A percentile compares a stretch with the other conserved stretches of the same genome.
phyloP scores from a whole-genome alignment of 1,140 invertebrate species.

The Pseudoatta argentina region DNA sequence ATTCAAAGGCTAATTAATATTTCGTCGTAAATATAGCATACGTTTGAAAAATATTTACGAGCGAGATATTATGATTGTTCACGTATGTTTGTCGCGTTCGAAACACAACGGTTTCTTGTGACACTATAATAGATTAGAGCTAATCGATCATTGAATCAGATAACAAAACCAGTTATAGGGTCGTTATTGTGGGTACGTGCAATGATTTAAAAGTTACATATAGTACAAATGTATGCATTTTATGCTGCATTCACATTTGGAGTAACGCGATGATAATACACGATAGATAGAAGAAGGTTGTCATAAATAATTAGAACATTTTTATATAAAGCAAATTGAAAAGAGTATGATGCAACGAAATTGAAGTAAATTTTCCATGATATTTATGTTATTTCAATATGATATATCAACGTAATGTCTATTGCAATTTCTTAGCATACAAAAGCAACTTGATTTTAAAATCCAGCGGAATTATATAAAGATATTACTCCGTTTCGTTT shows the following conservation, averaged over 20 bases:
- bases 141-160: constrained; percentile 51
- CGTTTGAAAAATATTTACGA: not conserved
- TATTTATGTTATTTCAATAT: not conserved
- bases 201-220: constrained; percentile 12
- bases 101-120: constrained; percentile 3
- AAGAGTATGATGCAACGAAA: not conserved
- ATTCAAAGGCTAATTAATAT: not conserved
- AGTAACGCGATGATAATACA: not conserved
- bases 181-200: not conserved
- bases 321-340: not conserved
- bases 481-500: constrained; percentile 5
- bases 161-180: constrained; percentile 3
- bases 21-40: not conserved
- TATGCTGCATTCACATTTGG: not conserved
- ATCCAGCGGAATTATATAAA: constrained; percentile 6
- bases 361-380: not conserved
- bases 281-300: not conserved
- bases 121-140: constrained; percentile 30
- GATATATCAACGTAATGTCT: not conserved
- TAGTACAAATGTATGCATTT: not conserved
- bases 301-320: not conserved
- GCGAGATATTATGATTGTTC: not conserved
- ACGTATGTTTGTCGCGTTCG: not conserved
- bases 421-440: not conserved
- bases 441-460: not conserved